Evolutionary conservation across 2,113 vertebrate species (phyloP).

Genomic region (Lutjanus erythropterus): DNA sequence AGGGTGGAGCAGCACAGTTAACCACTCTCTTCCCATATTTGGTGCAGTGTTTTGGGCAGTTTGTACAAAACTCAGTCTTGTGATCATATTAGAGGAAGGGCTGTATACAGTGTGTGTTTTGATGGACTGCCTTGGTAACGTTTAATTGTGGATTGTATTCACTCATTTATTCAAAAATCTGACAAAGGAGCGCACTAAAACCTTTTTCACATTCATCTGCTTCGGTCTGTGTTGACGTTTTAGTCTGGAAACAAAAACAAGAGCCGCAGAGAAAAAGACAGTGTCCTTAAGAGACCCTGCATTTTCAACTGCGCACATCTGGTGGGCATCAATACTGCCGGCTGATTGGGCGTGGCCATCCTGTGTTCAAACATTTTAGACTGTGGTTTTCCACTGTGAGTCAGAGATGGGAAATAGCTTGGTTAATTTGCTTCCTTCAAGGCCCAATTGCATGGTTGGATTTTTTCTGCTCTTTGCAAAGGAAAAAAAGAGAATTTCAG

Average conservation of each 20-base stretch:
- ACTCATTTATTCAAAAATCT: not conserved
- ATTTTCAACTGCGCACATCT: slow-evolving; percentile 37
- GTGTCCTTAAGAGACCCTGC: slow-evolving; percentile 51
- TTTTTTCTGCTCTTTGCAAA: slow-evolving; percentile 6
- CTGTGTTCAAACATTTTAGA: slow-evolving; percentile 37
- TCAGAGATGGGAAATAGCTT: slow-evolving; percentile 63
- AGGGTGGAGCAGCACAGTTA: slow-evolving; percentile 17
- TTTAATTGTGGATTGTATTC: not conserved
- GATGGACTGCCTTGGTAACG: not conserved
- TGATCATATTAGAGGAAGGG: not conserved
- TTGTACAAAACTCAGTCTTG: slow-evolving; percentile 21
- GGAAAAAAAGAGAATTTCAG: not conserved
- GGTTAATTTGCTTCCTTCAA: slow-evolving; percentile 21
- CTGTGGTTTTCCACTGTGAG: slow-evolving; percentile 70
- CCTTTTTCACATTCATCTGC: not conserved
- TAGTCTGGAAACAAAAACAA: not conserved
- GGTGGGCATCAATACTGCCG: slow-evolving; percentile 29
- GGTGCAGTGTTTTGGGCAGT: slow-evolving; percentile 13
- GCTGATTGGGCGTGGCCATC: slow-evolving; percentile 55
- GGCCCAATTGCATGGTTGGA: not conserved
- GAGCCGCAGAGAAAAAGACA: not conserved
- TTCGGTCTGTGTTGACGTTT: not conserved
- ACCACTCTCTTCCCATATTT: slow-evolving; percentile 33
- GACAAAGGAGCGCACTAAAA: not conserved
- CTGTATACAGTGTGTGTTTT: slow-evolving; percentile 8